These are phyloP conservation scores for Seira ritae DNA, from an alignment of 2,888 invertebrate species.

Conservation along the genomic window DNA sequence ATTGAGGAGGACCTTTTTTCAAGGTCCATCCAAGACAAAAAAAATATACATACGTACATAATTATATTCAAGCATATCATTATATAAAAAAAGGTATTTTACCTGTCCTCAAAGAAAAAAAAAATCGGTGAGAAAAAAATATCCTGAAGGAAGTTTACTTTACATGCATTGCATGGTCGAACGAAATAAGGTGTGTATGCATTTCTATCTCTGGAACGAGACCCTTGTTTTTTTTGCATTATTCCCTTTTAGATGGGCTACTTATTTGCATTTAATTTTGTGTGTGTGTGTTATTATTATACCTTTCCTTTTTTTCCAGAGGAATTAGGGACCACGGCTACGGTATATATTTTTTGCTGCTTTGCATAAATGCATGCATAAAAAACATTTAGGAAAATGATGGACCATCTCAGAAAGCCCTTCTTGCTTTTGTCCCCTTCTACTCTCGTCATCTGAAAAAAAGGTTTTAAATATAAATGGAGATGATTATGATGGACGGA, in stretches of 20 bases:
- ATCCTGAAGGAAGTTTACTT: not conserved
- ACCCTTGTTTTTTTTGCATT: conserved; percentile 7
- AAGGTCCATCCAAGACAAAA: conserved; percentile 14
- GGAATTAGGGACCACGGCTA: not conserved
- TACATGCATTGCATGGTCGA: not conserved
- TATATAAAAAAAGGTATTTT: conserved; percentile 13
- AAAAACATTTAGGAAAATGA: conserved; percentile 13
- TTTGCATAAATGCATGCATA: conserved; percentile 14
- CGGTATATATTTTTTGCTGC: not conserved
- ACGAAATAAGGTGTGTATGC: not conserved
- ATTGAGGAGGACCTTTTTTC: not conserved
- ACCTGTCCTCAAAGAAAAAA: not conserved
- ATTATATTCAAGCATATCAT: conserved; percentile 2
- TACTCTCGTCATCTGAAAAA: not conserved
- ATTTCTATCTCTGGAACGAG: not conserved
- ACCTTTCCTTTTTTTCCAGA: not conserved
- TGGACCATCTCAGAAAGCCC: not conserved
- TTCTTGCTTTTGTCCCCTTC: not conserved
- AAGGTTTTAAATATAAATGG: conserved; percentile 7
- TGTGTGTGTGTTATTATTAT: not conserved
- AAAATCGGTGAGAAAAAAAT: conserved; percentile 13
- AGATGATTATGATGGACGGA: conserved; percentile 10
- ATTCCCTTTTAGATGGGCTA: not conserved
- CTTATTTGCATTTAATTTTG: conserved; percentile 12
- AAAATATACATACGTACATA: not conserved